Evolutionary conservation across 2,888 invertebrate species (phyloP).

Genomic region (Oithona nana): DNA sequence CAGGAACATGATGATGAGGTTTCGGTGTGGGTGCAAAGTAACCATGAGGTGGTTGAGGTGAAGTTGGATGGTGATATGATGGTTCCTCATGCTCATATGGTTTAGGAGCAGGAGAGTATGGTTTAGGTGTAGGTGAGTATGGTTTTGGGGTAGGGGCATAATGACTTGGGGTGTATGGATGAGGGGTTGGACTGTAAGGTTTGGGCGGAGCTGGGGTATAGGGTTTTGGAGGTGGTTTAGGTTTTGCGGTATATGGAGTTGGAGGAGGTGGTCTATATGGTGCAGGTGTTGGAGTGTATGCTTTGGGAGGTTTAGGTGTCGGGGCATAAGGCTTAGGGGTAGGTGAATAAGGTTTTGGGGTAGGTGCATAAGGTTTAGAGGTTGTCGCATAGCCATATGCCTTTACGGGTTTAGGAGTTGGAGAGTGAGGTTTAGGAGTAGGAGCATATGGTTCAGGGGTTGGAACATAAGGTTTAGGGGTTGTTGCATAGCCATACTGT

Average conservation of each 20-base stretch:
- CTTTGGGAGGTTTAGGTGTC: not conserved
- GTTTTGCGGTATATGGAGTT: not conserved
- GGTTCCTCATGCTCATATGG: not conserved
- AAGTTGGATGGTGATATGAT: too few relatives aligned
- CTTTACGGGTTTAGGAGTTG: not conserved
- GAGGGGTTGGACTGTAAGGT: not conserved
- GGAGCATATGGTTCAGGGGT: not conserved
- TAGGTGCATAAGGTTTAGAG: not conserved
- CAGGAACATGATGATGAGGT: too few relatives aligned
- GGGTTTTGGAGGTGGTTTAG: not conserved
- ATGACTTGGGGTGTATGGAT: not conserved
- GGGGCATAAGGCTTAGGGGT: not conserved
- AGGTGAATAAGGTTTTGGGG: not conserved
- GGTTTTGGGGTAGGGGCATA: not conserved
- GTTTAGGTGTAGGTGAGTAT: not conserved
- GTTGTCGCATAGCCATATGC: not conserved
- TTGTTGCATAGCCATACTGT: too few relatives aligned
- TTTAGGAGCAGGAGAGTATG: not conserved
- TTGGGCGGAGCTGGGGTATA: not conserved
- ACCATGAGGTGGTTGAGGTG: too few relatives aligned
- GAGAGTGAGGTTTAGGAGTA: not conserved
- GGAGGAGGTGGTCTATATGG: not conserved
- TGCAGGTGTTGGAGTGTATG: not conserved
- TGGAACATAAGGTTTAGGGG: too few relatives aligned
- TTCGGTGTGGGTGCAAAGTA: too few relatives aligned